Conservation (phyloP, 2,888 invertebrate genomes). For the Micropterix aruncella region DNA sequence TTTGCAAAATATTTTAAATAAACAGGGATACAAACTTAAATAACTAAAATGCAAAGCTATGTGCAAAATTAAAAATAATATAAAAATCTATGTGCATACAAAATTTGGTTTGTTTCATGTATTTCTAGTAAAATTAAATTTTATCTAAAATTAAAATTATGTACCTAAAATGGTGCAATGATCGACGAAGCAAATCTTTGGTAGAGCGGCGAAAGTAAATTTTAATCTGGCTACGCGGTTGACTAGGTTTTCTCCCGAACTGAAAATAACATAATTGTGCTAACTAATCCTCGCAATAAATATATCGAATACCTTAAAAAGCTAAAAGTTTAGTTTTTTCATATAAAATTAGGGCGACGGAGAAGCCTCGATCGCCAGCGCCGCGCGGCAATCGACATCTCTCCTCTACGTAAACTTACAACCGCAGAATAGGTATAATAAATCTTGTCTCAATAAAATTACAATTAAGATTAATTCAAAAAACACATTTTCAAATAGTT, state of each 20-base stretch:
- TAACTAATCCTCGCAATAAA: too few species aligned
- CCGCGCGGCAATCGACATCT: not conserved
- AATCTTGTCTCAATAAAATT: slow-evolving; percentile 13
- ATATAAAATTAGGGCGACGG: not conserved
- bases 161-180: too few species aligned
- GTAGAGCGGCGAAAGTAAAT: too few species aligned
- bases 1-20: not conserved
- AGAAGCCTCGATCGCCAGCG: not conserved
- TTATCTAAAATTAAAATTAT: too few species aligned
- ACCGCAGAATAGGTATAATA: slow-evolving; percentile 11
- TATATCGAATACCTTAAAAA: too few species aligned
- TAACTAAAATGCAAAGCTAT: not conserved
- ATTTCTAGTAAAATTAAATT: too few species aligned
- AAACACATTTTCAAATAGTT: not conserved
- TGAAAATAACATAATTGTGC: too few species aligned
- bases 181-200: too few species aligned
- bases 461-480: slow-evolving; percentile 6
- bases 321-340: too few species aligned
- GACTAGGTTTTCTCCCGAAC: too few species aligned
- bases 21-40: not conserved
- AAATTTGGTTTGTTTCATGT: not conserved
- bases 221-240: too few species aligned
- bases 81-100: not conserved
- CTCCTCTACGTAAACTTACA: slow-evolving; percentile 10
- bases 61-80: not conserved